Base-by-base conservation (phyloP, 1,140 invertebrate species). In the Anastatus disparis region DNA sequence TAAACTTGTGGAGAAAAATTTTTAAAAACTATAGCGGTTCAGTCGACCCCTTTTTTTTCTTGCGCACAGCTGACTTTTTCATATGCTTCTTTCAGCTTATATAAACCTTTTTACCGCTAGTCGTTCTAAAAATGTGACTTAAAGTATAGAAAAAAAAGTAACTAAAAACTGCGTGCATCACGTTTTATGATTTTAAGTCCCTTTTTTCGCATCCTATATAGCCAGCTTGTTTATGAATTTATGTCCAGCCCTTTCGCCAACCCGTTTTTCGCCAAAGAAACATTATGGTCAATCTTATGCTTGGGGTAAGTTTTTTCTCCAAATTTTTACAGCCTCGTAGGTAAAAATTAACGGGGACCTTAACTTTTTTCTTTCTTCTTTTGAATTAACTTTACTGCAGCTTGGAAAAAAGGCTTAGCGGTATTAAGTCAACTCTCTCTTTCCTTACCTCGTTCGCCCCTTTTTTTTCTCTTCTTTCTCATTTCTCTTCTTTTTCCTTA, bases 171-270 rank as follows among this genome's bases (percentile, higher is more conserved):
- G 46, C 46, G 22, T n/a, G 17, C 27, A 22, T 20, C 7, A 20
- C 53, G 17, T 58, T 67, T 58, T 58, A 46, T 27, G 35, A 70
- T 44, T 56, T n/a, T n/a, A n/a, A n/a, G 42, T 64, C 69, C 76
- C 76, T 73, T 75, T 71, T 35, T 69, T 66, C 69, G 75, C 72
- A 56, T 68, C 63, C 70, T 76, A 22, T 48, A 7, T 63, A 58
- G 61, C 69, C 78, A 82, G 74, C 77, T 82, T 78, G 75, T 82
- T 83, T 82, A 82, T 82, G 80, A 84, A 84, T 84, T 82, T 83
- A 81, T 79, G 76, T 70, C 59, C 29, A 67, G 58, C 63, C 63
- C 35, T 64, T 73, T 71, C 64, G 44, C 68, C 65, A 78, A 81
- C 77, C 76, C 78, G 69, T 83, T 80, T 74, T 66, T 22, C 17